Evolutionary conservation across 64 coral and sea anemone genomes (phyloP).

Genomic region (Astreopora myriophthalma): DNA sequence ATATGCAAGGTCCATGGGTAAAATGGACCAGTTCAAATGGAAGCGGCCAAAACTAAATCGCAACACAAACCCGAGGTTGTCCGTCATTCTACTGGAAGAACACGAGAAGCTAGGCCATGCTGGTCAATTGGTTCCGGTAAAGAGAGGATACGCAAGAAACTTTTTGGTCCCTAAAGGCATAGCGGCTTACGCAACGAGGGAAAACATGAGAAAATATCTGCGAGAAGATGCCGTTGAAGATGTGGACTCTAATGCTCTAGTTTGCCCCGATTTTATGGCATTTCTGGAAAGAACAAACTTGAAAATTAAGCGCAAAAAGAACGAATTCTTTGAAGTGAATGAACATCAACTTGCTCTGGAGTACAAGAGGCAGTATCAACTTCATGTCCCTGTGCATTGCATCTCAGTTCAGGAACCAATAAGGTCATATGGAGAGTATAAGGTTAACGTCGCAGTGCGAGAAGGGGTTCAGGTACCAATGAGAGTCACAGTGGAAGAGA

Average conservation of each 20-base stretch:
- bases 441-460: slow-evolving; percentile 66
- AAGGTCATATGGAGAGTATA: slow-evolving; percentile 78
- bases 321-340: slow-evolving; percentile 56
- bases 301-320: slow-evolving; percentile 74
- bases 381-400: slow-evolving; percentile 78
- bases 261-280: slow-evolving; percentile 69
- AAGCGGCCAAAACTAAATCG: slow-evolving; percentile 51
- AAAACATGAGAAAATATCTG: slow-evolving; percentile 76
- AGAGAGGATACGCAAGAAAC: slow-evolving; percentile 83
- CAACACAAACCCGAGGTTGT: slow-evolving; percentile 67
- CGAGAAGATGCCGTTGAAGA: slow-evolving; percentile 46
- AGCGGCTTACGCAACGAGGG: slow-evolving; percentile 84
- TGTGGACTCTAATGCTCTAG: slow-evolving; percentile 46
- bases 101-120: slow-evolving; percentile 73
- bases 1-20: slow-evolving; percentile 85
- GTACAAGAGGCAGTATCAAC: slow-evolving; percentile 78
- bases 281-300: slow-evolving; percentile 68
- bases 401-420: slow-evolving; percentile 75
- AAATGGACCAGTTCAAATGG: slow-evolving; percentile 96
- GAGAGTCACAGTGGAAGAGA: slow-evolving; percentile 74
- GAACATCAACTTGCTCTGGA: slow-evolving; percentile 82
- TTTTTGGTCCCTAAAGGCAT: slow-evolving; percentile 77
- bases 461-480: slow-evolving; percentile 75
- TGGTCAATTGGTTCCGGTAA: slow-evolving; percentile 74
- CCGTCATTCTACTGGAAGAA: slow-evolving; percentile 70